phyloP scores from a whole-genome alignment of 2,888 invertebrate genomes.

The Lithodes maja region DNA sequence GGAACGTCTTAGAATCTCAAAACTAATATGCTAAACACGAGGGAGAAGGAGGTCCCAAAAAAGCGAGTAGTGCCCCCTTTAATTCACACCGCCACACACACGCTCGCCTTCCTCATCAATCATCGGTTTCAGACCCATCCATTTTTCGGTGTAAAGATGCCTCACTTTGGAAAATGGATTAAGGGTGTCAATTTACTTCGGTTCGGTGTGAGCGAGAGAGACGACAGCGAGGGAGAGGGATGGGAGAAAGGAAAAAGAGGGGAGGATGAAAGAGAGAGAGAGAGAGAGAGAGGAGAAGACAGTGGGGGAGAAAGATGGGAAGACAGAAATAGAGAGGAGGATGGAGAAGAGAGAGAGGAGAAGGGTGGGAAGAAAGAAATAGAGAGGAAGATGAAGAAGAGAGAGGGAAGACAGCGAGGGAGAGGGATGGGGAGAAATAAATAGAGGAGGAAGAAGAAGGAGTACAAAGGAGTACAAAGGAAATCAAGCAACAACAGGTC shows the following conservation, averaged over 20 bases:
- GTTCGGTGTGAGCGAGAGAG: background rate
- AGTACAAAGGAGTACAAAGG: too few species aligned
- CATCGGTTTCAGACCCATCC: constrained; percentile 4
- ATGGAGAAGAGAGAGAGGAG: too few species aligned
- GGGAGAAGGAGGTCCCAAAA: too few species aligned
- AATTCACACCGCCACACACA: too few species aligned
- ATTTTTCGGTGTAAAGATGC: constrained; percentile 29
- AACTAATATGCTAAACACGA: too few species aligned
- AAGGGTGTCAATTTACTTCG: constrained; percentile 30
- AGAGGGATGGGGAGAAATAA: background rate
- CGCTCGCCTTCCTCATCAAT: constrained; percentile 37
- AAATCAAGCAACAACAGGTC: too few species aligned
- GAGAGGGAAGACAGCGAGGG: background rate
- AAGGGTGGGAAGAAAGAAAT: background rate
- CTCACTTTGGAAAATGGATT: constrained; percentile 35
- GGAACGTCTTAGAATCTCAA: too few species aligned
- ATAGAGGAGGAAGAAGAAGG: background rate
- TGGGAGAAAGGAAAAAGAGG: background rate
- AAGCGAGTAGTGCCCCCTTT: too few species aligned
- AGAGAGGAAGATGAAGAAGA: background rate
- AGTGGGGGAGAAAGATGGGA: too few species aligned
- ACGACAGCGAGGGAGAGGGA: background rate
- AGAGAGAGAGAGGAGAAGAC: too few species aligned
- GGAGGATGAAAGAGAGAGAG: background rate
- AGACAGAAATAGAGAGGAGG: too few species aligned